Base-by-base conservation (phyloP, 2,888 invertebrate species). In the Andrena bicolor region DNA sequence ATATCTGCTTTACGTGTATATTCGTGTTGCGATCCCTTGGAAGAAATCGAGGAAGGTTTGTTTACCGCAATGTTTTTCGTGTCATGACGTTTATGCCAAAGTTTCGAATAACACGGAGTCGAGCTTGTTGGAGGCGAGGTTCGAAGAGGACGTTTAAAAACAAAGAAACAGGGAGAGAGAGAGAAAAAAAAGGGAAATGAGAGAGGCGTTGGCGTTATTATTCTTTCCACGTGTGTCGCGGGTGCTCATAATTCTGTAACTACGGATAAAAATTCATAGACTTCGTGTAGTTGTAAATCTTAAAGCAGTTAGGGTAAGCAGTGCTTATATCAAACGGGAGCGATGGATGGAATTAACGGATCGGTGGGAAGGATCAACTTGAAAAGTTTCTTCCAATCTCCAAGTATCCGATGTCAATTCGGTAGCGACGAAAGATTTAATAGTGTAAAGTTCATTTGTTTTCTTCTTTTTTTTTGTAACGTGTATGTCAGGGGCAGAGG, bases 211-310 rank as follows among this genome's bases (percentile, higher is more conserved):
- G 48, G 71, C 74, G 68, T 53, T 41, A 41, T 81, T 53, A 75
- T 76, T 79, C 75, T 73, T 85, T 77, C 81, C 77, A 75, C 56
- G 64, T 48, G 69, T 78, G 76, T 83, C 79, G 66, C 80, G 73
- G 80, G 70, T 81, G 72, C 76, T 87, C 85, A 68, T 71, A 76
- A 56, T 61, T 68, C 63, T 74, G 58, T 84, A 81, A 84, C 68
- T 74, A 86, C 41, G 49, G 75, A 82, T 84, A 79, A 84, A 84
- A 75, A 74, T 79, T 86, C 60, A 74, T 72, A 84, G 79, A 82
- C 73, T 79, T 84, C 75, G 74, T 69, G 75, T 83, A 83, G 83
- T 69, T 82, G 63, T 60, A 80, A 78, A 61, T 72, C 71, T 76
- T 70, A 75, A 82, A 53, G 73, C 63, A 83, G 53, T 49, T 82